Conservation (phyloP, 2,797 vertebrate genomes). For the Varecia variegata region DNA sequence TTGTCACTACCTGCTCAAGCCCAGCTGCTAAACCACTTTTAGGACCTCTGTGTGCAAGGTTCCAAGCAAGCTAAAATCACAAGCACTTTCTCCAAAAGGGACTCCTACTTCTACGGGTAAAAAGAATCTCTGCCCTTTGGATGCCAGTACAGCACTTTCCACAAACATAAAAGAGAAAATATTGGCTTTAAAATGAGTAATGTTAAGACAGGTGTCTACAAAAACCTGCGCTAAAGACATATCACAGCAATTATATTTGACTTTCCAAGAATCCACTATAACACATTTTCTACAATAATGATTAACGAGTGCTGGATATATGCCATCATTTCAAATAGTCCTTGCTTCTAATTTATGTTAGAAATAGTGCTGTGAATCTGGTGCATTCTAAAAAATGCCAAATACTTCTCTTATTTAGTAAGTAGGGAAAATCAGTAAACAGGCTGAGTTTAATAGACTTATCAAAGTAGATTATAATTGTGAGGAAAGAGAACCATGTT, state of each 20-base stretch:
- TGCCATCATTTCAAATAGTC: not conserved
- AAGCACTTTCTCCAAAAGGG: not conserved
- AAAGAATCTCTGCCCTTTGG: not conserved
- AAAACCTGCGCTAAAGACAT: not conserved
- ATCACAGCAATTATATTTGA: not conserved
- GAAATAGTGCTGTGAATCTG: not conserved
- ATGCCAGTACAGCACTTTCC: not conserved
- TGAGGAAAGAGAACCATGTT: not conserved
- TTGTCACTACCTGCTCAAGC: not conserved
- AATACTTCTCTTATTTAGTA: not conserved
- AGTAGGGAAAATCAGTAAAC: not conserved
- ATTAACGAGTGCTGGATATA: not conserved
- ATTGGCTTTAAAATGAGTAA: not conserved
- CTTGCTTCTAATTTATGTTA: not conserved
- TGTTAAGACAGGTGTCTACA: not conserved
- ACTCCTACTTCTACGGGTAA: not conserved
- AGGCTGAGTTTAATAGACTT: not conserved
- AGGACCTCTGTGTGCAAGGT: not conserved
- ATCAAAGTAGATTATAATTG: not conserved
- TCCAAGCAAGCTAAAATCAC: not conserved
- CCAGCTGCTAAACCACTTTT: not conserved
- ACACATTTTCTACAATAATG: not conserved
- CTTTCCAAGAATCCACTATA: conserved; percentile 11
- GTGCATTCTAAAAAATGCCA: not conserved
- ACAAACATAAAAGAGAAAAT: not conserved